Percentiles rank a stretch among this genome's conserved stretches.
Conservation (phyloP, 2,113 vertebrate genomes). For the Alces alces region DNA sequence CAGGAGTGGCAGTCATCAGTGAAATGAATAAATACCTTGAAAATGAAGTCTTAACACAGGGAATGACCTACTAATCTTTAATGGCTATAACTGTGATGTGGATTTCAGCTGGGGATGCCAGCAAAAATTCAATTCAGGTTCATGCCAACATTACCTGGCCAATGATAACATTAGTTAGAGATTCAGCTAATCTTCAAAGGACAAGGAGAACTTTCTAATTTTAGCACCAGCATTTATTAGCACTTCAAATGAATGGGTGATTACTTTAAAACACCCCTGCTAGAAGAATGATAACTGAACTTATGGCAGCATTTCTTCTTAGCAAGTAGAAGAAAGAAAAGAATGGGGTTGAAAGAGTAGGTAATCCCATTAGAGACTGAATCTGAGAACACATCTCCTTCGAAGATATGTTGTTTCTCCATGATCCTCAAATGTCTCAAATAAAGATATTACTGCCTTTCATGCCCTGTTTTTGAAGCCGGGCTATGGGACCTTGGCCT, state of each 20-base stretch:
- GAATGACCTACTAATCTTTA: conserved; percentile 25
- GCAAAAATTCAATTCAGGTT: background rate
- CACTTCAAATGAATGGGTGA: background rate
- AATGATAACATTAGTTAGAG: conserved; percentile 28
- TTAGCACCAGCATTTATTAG: conserved; percentile 29
- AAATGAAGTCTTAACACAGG: conserved; percentile 46
- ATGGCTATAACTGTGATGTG: background rate
- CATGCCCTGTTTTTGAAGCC: background rate
- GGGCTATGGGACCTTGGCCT: background rate
- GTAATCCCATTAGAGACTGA: background rate
- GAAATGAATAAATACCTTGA: conserved; percentile 53
- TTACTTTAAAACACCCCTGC: background rate
- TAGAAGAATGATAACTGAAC: background rate
- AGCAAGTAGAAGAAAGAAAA: background rate
- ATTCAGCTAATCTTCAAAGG: conserved; percentile 43
- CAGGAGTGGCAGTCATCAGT: background rate
- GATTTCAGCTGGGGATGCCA: background rate
- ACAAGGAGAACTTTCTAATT: conserved; percentile 47
- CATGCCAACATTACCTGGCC: conserved; percentile 50
- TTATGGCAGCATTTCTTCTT: background rate
- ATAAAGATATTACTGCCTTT: background rate
- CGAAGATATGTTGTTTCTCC: background rate
- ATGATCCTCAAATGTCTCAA: background rate
- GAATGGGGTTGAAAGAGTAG: background rate
- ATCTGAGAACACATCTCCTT: background rate